Evolutionary conservation across 1,140 invertebrate genomes (phyloP).

Genomic region (Megalonaias nervosa): DNA sequence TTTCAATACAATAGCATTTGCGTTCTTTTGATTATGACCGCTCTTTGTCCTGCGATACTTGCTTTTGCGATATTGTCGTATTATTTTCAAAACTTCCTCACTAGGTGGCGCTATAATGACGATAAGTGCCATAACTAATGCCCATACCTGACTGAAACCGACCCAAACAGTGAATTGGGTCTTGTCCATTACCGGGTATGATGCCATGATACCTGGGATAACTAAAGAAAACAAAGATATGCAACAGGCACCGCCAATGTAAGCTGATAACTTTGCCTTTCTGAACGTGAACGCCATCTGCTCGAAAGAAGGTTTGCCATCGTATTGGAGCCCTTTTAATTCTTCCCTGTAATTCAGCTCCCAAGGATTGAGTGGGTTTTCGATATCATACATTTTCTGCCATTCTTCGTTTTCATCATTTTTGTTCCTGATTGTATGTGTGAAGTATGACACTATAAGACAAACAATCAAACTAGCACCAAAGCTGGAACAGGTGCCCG

Average conservation of each 20-base stretch:
- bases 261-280: conserved; percentile 62
- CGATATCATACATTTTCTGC: conserved; percentile 72
- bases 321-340: conserved; percentile 60
- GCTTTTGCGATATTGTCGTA: conserved; percentile 58
- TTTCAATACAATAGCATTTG: conserved; percentile 18
- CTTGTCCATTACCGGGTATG: conserved; percentile 59
- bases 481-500: conserved; percentile 69
- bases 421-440: conserved; percentile 52
- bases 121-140: conserved; percentile 62
- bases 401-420: conserved; percentile 63
- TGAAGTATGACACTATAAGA: conserved; percentile 65
- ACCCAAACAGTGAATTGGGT: conserved; percentile 65
- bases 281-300: conserved; percentile 64
- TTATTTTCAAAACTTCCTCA: conserved; percentile 62
- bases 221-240: conserved; percentile 62
- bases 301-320: conserved; percentile 62
- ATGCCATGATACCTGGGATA: conserved; percentile 65
- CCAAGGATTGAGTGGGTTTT: conserved; percentile 72
- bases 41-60: background rate
- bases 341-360: conserved; percentile 68
- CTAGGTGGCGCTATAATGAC: conserved; percentile 62
- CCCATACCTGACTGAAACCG: conserved; percentile 62
- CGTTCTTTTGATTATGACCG: conserved; percentile 24
- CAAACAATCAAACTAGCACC: conserved; percentile 61
- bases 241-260: conserved; percentile 55